Conservation (phyloP, 1,140 invertebrate genomes). For the Sinonovacula constricta region DNA sequence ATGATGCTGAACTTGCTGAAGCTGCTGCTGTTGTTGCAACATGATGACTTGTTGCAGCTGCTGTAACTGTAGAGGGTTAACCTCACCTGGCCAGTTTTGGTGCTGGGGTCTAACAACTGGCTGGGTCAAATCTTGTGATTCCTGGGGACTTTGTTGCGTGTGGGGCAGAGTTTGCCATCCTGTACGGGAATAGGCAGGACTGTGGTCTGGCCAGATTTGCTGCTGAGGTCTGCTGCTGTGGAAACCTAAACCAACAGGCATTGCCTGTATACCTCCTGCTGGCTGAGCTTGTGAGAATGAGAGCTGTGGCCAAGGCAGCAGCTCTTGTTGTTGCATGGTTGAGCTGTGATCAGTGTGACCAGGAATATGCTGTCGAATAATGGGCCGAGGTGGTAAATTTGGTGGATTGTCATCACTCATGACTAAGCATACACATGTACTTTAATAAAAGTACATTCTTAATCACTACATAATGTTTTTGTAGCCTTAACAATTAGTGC, state of each 20-base stretch:
- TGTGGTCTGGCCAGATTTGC: slow-evolving; percentile 42
- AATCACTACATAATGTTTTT: neutral
- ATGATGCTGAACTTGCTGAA: neutral
- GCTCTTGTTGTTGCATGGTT: slow-evolving; percentile 24
- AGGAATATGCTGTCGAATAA: slow-evolving; percentile 44
- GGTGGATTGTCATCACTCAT: slow-evolving; percentile 50
- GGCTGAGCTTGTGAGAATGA: slow-evolving; percentile 34
- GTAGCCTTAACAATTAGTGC: too few relatives aligned
- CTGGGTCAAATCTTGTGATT: slow-evolving; percentile 38
- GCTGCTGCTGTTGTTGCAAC: slow-evolving; percentile 40
- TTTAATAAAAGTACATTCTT: slow-evolving; percentile 4
- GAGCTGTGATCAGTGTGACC: slow-evolving; percentile 35
- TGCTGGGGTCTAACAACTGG: slow-evolving; percentile 40
- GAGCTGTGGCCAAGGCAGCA: slow-evolving; percentile 39
- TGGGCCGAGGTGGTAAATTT: slow-evolving; percentile 32
- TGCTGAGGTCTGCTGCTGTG: slow-evolving; percentile 37
- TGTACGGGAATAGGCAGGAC: slow-evolving; percentile 38
- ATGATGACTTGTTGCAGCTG: slow-evolving; percentile 32
- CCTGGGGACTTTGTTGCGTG: slow-evolving; percentile 46
- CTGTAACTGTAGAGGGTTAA: slow-evolving; percentile 38
- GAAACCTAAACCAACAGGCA: slow-evolving; percentile 36
- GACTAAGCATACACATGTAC: neutral
- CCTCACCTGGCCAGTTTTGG: slow-evolving; percentile 43
- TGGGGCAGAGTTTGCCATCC: slow-evolving; percentile 49
- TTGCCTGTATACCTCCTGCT: slow-evolving; percentile 28